Percentiles rank a stretch among this genome's conserved stretches.
These are phyloP conservation scores for Hemibagrus guttatus DNA, from an alignment of 2,797 vertebrate species.

Conservation along the genomic window DNA sequence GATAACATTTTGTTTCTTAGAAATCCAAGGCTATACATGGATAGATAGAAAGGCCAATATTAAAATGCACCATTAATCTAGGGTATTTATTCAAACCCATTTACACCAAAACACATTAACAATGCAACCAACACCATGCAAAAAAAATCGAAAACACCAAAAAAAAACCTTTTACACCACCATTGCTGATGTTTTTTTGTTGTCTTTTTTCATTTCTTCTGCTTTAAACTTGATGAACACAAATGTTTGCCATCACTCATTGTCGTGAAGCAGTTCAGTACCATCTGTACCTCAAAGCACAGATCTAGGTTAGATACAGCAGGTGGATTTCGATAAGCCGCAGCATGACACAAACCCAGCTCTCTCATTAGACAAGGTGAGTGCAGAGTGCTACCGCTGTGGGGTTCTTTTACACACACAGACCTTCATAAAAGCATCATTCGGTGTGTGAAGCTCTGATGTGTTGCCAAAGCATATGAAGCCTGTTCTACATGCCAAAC, in stretches of 20 bases:
- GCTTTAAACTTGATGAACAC: not conserved
- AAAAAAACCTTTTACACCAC: no score
- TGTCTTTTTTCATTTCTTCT: no score
- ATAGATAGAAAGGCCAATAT: not conserved
- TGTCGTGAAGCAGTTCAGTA: not conserved
- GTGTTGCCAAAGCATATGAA: not conserved
- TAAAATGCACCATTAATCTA: not conserved
- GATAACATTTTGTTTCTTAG: not conserved
- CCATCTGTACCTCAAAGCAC: not conserved
- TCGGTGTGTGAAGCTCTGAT: not conserved
- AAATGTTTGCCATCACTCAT: not conserved
- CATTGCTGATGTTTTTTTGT: no score
- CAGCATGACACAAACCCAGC: not conserved
- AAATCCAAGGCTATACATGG: not conserved
- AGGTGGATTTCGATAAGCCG: not conserved
- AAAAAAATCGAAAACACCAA: no score
- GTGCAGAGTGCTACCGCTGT: not conserved
- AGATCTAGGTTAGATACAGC: not conserved
- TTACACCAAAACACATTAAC: not conserved
- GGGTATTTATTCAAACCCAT: not conserved
- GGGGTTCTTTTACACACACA: not conserved
- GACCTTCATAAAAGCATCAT: not conserved
- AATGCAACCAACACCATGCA: not conserved
- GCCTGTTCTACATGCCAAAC: not conserved
- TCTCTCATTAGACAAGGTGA: not conserved